Evolutionary conservation across 2,113 vertebrate genomes (phyloP), one percentile per base, ranked within the genome.

Genomic region (Ageneiosus marmoratus): DNA sequence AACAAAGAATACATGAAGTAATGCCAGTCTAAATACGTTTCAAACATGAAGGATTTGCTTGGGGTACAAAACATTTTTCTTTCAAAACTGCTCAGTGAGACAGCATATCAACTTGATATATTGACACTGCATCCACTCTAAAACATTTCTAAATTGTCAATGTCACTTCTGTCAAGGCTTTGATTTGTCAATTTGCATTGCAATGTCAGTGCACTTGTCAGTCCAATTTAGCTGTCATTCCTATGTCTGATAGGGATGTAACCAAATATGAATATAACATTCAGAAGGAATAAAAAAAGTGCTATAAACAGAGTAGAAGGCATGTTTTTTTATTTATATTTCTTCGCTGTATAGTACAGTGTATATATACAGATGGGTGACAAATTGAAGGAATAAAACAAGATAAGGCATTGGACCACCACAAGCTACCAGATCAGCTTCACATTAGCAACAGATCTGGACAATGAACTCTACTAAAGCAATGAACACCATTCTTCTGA

Each of bases 41-140:
- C 67, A 86, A 77, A 83, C 72, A 78, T 81, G 74, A 81, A 53
- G 53, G 75, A 32, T 75, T 48, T 16, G 37, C 27, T 50, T 76
- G 37, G 67, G 46, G 72, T 75, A 67, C 60, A 65, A 79, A 62
- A 41, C 55, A n/a, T 72, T 58, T 80, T 69, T 37, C 83, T 63
- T 77, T 85, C 62, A 79, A 75, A 76, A 60, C 67, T n/a, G 4
- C 18, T 51, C 41, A 53, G 67, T 27, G 5, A 78, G 80, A 85
- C 77, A 81, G 55, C 15, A 20, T 63, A 80, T 74, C 81, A 79
- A 16, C 50, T 72, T 89, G 80, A 87, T 86, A 50, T 75, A 89
- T 79, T 62, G 58, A 86, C 41, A 34, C 74, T 81, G 16, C 20
- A 44, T 81, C 18, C 37, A 50, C 16, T 63, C 41, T 9, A 51